phyloP scores from a whole-genome alignment of 2,797 vertebrate species.

The Tauraco hartlaubi region DNA sequence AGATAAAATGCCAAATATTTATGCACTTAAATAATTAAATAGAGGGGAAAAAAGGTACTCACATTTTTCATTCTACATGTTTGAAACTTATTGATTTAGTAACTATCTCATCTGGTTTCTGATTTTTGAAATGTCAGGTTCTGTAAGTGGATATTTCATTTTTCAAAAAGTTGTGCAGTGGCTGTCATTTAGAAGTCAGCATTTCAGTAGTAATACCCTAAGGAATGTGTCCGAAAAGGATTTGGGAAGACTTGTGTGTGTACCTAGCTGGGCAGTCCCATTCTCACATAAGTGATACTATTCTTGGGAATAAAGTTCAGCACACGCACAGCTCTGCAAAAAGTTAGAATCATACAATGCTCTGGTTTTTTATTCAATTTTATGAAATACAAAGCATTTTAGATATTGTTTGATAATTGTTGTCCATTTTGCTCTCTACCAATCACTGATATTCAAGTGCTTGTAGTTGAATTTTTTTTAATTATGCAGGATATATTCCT shows the following conservation, averaged over 20 bases:
- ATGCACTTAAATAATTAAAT: slow-evolving; percentile 33
- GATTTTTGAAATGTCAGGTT: slow-evolving; percentile 32
- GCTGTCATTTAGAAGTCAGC: neutral
- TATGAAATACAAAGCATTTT: neutral
- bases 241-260: neutral
- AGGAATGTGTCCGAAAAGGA: neutral
- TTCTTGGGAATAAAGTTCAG: neutral
- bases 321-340: neutral
- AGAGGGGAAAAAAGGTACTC: neutral
- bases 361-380: neutral
- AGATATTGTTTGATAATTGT: neutral
- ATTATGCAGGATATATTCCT: neutral
- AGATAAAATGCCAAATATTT: slow-evolving; percentile 22
- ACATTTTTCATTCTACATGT: neutral
- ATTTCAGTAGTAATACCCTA: neutral
- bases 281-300: neutral
- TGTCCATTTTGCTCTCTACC: neutral
- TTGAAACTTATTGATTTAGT: slow-evolving; percentile 23
- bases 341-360: neutral
- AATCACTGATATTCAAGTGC: neutral
- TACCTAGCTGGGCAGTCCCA: neutral
- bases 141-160: neutral
- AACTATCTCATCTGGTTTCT: slow-evolving; percentile 20
- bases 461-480: neutral
- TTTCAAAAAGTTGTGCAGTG: neutral